These are phyloP conservation scores for Periophthalmus modestus DNA, from an alignment of 2,113 vertebrate genomes.

Conservation along the genomic window DNA sequence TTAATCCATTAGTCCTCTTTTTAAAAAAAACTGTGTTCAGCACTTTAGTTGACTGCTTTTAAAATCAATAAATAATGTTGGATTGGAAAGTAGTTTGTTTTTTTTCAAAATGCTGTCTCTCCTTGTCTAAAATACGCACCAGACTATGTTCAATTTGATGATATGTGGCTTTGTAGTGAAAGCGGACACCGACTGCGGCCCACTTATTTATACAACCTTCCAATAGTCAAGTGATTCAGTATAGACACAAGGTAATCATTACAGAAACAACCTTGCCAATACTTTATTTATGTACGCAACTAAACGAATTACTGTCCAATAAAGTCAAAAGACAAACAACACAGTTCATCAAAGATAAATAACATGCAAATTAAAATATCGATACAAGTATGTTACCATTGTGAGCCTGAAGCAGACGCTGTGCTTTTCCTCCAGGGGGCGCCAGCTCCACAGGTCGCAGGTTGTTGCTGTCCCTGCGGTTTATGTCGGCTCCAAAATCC, in stretches of 20 bases:
- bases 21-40: no score
- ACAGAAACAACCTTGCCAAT: background rate
- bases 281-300: background rate
- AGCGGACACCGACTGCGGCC: no score
- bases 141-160: no score
- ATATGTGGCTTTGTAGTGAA: no score
- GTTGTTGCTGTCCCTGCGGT: slow-evolving; percentile 44
- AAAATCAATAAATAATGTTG: no score
- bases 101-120: no score
- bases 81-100: no score
- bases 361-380: no score
- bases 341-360: background rate
- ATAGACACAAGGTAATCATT: background rate
- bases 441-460: slow-evolving; percentile 55
- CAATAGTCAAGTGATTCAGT: background rate
- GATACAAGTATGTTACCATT: slow-evolving; percentile 42
- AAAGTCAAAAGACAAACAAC: background rate
- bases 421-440: slow-evolving; percentile 42
- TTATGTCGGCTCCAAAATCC: slow-evolving; percentile 58
- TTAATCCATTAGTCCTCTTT: no score
- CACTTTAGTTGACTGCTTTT: no score
- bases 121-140: no score
- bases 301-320: no score
- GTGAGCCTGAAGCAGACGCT: slow-evolving; percentile 45
- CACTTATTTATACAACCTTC: background rate